Base-by-base conservation (phyloP, 2,888 invertebrate genomes). In the Drosophila pseudotalamancana region DNA sequence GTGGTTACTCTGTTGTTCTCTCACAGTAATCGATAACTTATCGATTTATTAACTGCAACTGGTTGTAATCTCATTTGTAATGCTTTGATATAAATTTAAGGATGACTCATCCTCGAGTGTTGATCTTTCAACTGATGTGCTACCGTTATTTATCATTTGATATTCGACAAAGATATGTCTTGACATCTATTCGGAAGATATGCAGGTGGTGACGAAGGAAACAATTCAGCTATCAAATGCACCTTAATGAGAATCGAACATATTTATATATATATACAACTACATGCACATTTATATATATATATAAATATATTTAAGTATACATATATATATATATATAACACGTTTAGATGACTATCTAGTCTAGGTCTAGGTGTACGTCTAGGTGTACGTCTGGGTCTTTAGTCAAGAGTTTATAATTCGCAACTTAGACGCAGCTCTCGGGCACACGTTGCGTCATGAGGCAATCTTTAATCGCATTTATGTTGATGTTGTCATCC, bases 361-460 rank as follows among this genome's bases (percentile, higher is more conserved):
- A 57, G 31, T 40, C 46, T 67, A 39, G 27, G 12, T 45, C 25
- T 40, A 43, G 40, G 18, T 21, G 3, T 48, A 49, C 21, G 18
- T 29, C n/a, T n/a, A n/a, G n/a, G 8, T 45, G 9, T 34, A 40
- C 39, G 37, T 43, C 27, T 56, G 14, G 9, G 9, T 23, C 23
- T 9, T 11, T 14, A n/a, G 59, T 59, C 29, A 51, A 51, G 40
- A 59, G 32, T 25, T 12, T 50, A 48, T 72, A 46, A 31, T 43
- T 45, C 14, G 34, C 35, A 69, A 60, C 77, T 94, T 95, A 97
- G 88, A 97, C 97, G 92, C 96, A 97, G 90, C 96, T 96, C 92
- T 97, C 97, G 39, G 97, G 97, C 90, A 97, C 94, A 90, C 96
- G 94, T 90, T 95, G 95, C 88, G 96, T 96, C 93, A 96, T 96